A percentile compares a stretch with the other conserved stretches of the same genome.
These are phyloP conservation scores for Athene cunicularia DNA, from an alignment of 2,113 vertebrate genomes.

Conservation along the genomic window DNA sequence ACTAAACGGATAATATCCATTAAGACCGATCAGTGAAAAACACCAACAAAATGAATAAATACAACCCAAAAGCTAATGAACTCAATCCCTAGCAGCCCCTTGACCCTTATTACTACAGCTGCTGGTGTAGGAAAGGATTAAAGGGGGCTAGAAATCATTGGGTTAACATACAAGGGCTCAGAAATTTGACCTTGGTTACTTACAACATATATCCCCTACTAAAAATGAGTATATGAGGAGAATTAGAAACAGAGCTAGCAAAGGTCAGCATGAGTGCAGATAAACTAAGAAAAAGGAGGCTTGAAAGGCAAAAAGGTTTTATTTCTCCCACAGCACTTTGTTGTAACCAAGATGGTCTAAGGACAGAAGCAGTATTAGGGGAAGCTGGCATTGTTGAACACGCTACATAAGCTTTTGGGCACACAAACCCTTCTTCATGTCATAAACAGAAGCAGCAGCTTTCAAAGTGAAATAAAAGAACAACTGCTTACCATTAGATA, in stretches of 20 bases:
- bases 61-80: conserved; percentile 71
- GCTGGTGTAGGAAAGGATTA: conserved; percentile 77
- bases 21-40: conserved; percentile 43
- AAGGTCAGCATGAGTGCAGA: conserved; percentile 78
- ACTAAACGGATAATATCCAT: conserved; percentile 38
- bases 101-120: conserved; percentile 78
- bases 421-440: background rate
- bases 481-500: background rate
- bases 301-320: conserved; percentile 46
- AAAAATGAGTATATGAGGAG: conserved; percentile 77
- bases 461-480: conserved; percentile 3
- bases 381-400: background rate
- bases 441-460: background rate
- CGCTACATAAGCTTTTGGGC: background rate
- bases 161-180: conserved; percentile 71
- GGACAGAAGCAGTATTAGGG: background rate
- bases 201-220: conserved; percentile 74
- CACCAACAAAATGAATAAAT: conserved; percentile 72
- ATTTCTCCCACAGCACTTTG: background rate
- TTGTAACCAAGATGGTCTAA: background rate
- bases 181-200: conserved; percentile 80
- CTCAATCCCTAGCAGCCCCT: conserved; percentile 69
- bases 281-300: conserved; percentile 61
- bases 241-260: conserved; percentile 80
- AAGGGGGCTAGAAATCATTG: conserved; percentile 77